Percentiles rank a stretch among this genome's conserved stretches.
Conservation (phyloP, 2,888 invertebrate genomes). For the Leptura quadrifasciata region DNA sequence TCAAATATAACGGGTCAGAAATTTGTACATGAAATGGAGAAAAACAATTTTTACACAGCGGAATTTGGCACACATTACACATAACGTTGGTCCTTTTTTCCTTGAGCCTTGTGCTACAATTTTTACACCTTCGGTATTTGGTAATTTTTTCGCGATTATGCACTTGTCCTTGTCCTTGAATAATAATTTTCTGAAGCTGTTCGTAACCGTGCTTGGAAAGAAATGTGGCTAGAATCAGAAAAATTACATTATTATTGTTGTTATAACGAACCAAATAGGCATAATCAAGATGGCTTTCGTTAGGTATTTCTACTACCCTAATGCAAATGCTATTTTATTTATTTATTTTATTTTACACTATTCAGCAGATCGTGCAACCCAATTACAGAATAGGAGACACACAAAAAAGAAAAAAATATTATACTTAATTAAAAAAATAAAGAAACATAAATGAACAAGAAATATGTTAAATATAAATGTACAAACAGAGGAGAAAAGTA, state of each 20-base stretch:
- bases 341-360: too few species aligned
- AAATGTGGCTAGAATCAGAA: conserved; percentile 32
- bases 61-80: conserved; percentile 27
- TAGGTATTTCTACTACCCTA: too few species aligned
- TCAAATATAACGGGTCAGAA: neutral
- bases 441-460: too few species aligned
- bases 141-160: conserved; percentile 19
- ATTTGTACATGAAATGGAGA: conserved; percentile 9
- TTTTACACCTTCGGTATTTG: conserved; percentile 26
- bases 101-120: conserved; percentile 22
- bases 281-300: too few species aligned
- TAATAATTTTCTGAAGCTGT: conserved; percentile 9
- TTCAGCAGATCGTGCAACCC: too few species aligned
- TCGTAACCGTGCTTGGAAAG: conserved; percentile 24
- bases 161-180: conserved; percentile 1
- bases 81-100: conserved; percentile 32
- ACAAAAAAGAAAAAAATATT: too few species aligned
- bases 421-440: too few species aligned
- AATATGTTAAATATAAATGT: too few species aligned
- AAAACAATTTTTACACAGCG: conserved; percentile 22
- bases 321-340: too few species aligned
- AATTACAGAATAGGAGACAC: too few species aligned
- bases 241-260: too few species aligned
- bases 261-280: neutral
- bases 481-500: too few species aligned